A percentile compares a stretch with the other conserved stretches of the same genome.
Conservation (phyloP, 2,797 vertebrate genomes). For the Aplochiton taeniatus region DNA sequence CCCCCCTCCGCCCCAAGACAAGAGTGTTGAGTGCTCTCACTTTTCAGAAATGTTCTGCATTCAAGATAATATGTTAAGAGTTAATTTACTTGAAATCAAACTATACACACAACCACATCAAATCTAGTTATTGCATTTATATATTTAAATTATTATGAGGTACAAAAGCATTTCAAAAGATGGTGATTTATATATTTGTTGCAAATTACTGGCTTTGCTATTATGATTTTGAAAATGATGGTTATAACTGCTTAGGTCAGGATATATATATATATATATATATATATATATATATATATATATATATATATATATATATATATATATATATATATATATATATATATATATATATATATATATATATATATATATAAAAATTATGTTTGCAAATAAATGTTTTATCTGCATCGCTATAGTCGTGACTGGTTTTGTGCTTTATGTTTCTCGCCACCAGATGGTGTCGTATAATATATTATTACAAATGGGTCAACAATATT, state of each 20-base stretch:
- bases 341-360: constrained; percentile 36
- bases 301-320: constrained; percentile 42
- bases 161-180: constrained; percentile 45
- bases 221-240: constrained; percentile 45
- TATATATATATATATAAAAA: constrained; percentile 51
- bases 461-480: not conserved
- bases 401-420: constrained; percentile 41
- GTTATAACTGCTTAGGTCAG: constrained; percentile 41
- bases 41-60: constrained; percentile 37
- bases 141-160: constrained; percentile 54
- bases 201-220: constrained; percentile 43
- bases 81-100: constrained; percentile 43
- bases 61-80: constrained; percentile 22
- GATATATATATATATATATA: constrained; percentile 45
- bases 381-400: constrained; percentile 64
- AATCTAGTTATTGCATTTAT: constrained; percentile 35
- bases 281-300: constrained; percentile 36
- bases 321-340: constrained; percentile 44
- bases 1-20: not conserved
- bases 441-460: not conserved
- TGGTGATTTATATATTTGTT: constrained; percentile 54
- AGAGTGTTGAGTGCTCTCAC: constrained; percentile 3
- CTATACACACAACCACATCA: constrained; percentile 25
- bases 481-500: too few species aligned
- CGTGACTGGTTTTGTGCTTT: too few species aligned